Conservation (phyloP, 2,888 invertebrate genomes). For the Asteroscopus sphinx region DNA sequence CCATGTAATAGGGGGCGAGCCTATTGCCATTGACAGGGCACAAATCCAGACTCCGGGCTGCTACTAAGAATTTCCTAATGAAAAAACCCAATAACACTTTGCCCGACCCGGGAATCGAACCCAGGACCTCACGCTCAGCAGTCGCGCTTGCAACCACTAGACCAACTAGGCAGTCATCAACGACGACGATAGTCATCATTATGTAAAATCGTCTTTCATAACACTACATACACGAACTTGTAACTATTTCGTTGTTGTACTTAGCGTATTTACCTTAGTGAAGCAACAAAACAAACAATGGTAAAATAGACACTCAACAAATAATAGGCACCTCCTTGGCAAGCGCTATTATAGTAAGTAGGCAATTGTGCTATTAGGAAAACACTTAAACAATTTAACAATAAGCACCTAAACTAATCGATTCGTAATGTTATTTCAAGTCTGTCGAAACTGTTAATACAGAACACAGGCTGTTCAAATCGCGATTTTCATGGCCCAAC, state of each 20-base stretch:
- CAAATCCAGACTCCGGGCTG: too few species aligned
- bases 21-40: too few species aligned
- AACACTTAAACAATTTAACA: constrained; percentile 41
- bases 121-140: too few species aligned
- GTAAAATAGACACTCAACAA: constrained; percentile 18
- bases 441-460: constrained; percentile 14
- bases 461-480: constrained; percentile 12
- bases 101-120: too few species aligned
- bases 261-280: not conserved
- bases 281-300: constrained; percentile 21
- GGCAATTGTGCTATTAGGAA: constrained; percentile 38
- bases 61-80: too few species aligned
- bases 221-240: not conserved
- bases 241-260: not conserved
- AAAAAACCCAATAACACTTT: too few species aligned
- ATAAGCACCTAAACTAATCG: constrained; percentile 39
- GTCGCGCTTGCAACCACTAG: too few species aligned
- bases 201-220: not conserved
- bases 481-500: constrained; percentile 59
- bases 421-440: constrained; percentile 32
- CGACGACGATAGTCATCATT: not conserved
- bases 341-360: constrained; percentile 29
- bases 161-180: too few species aligned
- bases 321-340: constrained; percentile 8
- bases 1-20: too few species aligned